Base-by-base conservation (phyloP, 2,113 vertebrate species). In the Bolborhynchus lineola region DNA sequence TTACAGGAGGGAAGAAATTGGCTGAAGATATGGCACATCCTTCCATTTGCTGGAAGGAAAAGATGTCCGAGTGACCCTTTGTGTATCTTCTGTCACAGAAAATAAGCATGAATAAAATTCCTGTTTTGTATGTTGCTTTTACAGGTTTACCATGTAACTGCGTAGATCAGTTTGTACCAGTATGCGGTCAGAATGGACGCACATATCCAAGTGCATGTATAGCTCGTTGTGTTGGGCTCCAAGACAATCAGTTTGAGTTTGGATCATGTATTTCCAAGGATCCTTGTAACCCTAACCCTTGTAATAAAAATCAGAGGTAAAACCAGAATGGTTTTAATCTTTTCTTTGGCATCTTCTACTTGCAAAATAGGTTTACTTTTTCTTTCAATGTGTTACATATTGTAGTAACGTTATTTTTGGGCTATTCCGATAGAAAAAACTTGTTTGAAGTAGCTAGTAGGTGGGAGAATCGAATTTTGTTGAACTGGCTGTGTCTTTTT, bases 121-220 rank as follows among this genome's bases (percentile, higher is more conserved):
- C 57, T 79, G 42, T 17, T 81, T 5, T 25, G 28, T 18, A 76
- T 94, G 26, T 92, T 85, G 28, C 70, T 92, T 94, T 91, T 88
- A 18, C 96, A 99, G 99, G 99, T 92, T 98, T 99, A 24, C 99
- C 99, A 2, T 99, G 99, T 94, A 98, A 98, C 95, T 99, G 99
- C 64, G 98, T 98, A 0, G 99, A 99, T 94, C 98, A 98, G 95
- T 99, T 99, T 93, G 98, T 99, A 67, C 99, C 99, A 0, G 99
- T 99, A 8, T 99, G 99, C 82, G 99, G 99, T 17, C 98, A 97
- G 7, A 99, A 99, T 5, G 99, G 99, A 26, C 99, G 99, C 75
- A 99, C 99, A 0, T 99, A 99, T 52, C 99, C 99, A 86, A 99
- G 99, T 7, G 99, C 98, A 1, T 99, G 99, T 29, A 98, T 99